Base-by-base conservation (phyloP, 1,140 invertebrate species). In the Myzus persicae region DNA sequence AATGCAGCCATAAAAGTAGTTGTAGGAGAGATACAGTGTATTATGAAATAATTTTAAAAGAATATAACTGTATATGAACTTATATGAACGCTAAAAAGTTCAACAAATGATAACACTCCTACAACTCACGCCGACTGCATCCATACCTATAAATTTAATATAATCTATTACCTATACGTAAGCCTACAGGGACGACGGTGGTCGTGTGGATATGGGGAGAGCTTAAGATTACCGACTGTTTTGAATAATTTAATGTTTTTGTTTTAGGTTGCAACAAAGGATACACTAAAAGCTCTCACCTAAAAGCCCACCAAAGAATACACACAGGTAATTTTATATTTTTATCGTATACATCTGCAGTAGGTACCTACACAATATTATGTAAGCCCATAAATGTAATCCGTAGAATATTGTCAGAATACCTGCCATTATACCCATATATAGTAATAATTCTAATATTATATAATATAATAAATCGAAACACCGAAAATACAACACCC, bases 201-300 rank as follows among this genome's bases (percentile, higher is more conserved):
- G 54, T 59, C n/a, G 26, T 59, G 31, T 6, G 5, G 4, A 18
- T 24, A 67, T 67, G 4, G 59, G 4, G 36, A 76, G 36, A 76
- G 14, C 36, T 76, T 18, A 76, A 6, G n/a, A 18, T 18, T 14
- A 76, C n/a, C 1, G 31, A n/a, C 36, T 76, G 59, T n/a, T 7
- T 9, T 67, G 31, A 81, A 26, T 40, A 26, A 48, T 36, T 38
- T 40, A 26, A 48, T 36, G 36, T 31, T 40, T 85, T 54, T 4
- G 0, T 48, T 94, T 97, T 96, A 98, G 99, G 98, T 94, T 99
- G 99, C 96, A 97, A 97, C 94, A 99, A 99, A 96, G 98, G 99
- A 82, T 99, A 99, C 96, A 99, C 99, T 87, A 99, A 99, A 96
- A 99, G 98, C 96, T 99, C 99, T 94, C 99, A 99, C 96, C 96